Base-by-base conservation (phyloP, 2,888 invertebrate species). In the Entomobrya proxima region DNA sequence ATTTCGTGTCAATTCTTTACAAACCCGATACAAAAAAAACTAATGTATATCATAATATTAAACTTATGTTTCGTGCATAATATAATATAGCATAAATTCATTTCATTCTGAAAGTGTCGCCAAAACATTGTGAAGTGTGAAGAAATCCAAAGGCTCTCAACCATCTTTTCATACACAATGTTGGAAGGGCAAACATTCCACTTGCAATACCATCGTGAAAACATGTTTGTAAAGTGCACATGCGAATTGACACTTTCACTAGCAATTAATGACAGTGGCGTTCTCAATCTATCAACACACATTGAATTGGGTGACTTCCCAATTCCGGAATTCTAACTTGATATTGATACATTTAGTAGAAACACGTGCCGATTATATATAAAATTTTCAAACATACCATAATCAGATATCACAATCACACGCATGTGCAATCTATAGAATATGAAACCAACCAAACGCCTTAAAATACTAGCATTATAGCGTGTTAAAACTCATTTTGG, bases 241-340 rank as follows among this genome's bases (percentile, higher is more conserved):
- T n/a, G 30, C 35, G 44, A 77, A 77, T 61, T 58, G 44, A 15
- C 77, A 77, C 77, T 77, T 77, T 61, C 77, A 77, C 61, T 61
- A 15, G 77, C 77, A 77, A 77, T 77, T 77, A 77, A 77, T 77
- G 76, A 58, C 58, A 35, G 75, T 61, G 61, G 32, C 75, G 13
- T 15, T 32, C 52, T 50, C 32, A 40, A 75, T 35, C 24, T 24
- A 18, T 35, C 32, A 15, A 4, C 7, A 52, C 30, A 5, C 30
- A 9, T 18, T 61, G 61, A 61, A 61, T 30, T n/a, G 24, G 24
- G 18, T 50, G 50, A 55, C 55, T 55, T 55, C 55, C 55, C 55
- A 27, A 27, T 55, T 3, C 27, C 27, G 27, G 27, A 52, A 4
- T 3, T n/a, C 50, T 13, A 3, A n/a, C 15, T 11, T 11, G 3